Base-by-base conservation (phyloP, 2,888 invertebrate genomes). In the Stenchaetothrips biformis region DNA sequence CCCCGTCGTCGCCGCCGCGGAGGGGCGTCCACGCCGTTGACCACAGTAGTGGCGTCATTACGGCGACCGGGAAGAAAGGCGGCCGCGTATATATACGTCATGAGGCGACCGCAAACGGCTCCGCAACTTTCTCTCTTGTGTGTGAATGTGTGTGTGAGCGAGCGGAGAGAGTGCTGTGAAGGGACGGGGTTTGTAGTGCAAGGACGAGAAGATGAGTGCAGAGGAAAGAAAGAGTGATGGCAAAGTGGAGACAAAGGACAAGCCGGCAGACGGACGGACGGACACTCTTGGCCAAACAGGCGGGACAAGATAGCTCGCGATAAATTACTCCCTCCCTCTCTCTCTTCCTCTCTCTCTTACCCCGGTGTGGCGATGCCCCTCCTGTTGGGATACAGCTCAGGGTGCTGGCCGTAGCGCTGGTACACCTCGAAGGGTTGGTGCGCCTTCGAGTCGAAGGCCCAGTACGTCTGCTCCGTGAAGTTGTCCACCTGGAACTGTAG, bases 361-460 rank as follows among this genome's bases (percentile, higher is more conserved):
- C 95, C 95, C 81, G 94, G 92, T 0, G 95, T 94, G 37, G 95
- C 92, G 87, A 95, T 95, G 0, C 96, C 96, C 83, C 96, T 90
- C 83, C 96, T 89, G 86, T 96, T 96, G 0, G 96, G 96, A 87
- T 96, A 96, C 37, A 96, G 89, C 86, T 96, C 96, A 67, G 96
- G 96, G 89, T 96, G 96, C 85, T 95, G 96, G 21, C 96, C 96
- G 86, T 96, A 96, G 82, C 96, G 90, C 80, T 95, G 89, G 86
- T 95, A 96, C 78, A 96, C 95, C 87, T 96, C 95, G 85, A 94
- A 93, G 87, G 95, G 95, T 86, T 96, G 96, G 87, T 96, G 96
- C 77, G 96, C 95, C 83, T 95, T 92, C 83, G 93, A 92, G 86
- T 94, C 94, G 86, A 95, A 94, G 84, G 94, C 93, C 87, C 94